Percentiles rank a stretch among this genome's conserved stretches.
Evolutionary conservation across 2,888 invertebrate genomes (phyloP).

Genomic region (Fabriciana adippe): DNA sequence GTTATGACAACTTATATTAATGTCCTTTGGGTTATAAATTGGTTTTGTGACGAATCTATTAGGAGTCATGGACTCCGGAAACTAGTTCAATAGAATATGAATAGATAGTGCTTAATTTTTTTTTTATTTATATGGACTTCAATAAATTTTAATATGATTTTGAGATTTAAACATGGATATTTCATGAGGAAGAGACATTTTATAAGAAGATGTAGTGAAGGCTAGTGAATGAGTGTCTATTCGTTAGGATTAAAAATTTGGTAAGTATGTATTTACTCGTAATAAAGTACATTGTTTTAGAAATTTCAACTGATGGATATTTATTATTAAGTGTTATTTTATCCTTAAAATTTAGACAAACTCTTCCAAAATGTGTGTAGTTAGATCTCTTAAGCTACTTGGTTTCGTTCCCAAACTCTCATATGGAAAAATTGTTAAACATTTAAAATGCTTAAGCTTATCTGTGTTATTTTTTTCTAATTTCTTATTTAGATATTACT

Average conservation of each 20-base stretch:
- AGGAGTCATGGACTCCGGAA: slow-evolving; percentile 15
- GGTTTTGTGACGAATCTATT: slow-evolving; percentile 38
- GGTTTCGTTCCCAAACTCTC: too few relatives aligned
- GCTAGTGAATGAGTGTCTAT: slow-evolving; percentile 38
- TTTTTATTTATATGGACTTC: slow-evolving; percentile 4
- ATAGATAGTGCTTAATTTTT: slow-evolving; percentile 21
- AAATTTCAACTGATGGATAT: too few relatives aligned
- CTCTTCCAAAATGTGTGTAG: too few relatives aligned
- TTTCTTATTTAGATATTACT: neutral
- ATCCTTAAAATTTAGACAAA: too few relatives aligned
- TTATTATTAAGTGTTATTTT: too few relatives aligned
- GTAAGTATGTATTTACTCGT: slow-evolving; percentile 23
- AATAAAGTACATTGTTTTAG: neutral
- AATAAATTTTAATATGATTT: slow-evolving; percentile 16
- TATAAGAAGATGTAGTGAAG: slow-evolving; percentile 29
- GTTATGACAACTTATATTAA: slow-evolving; percentile 38
- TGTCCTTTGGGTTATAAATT: slow-evolving; percentile 35
- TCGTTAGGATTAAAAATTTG: slow-evolving; percentile 37
- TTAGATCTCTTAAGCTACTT: too few relatives aligned
- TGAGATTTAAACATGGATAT: slow-evolving; percentile 20
- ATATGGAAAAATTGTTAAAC: too few relatives aligned
- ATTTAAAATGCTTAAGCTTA: too few relatives aligned
- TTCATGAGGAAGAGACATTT: slow-evolving; percentile 30
- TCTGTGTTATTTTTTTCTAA: too few relatives aligned
- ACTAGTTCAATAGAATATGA: slow-evolving; percentile 7